Evolutionary conservation across 2,797 vertebrate species (phyloP), one percentile per base, ranked within the genome.

Genomic region (Protonibea diacanthus): DNA sequence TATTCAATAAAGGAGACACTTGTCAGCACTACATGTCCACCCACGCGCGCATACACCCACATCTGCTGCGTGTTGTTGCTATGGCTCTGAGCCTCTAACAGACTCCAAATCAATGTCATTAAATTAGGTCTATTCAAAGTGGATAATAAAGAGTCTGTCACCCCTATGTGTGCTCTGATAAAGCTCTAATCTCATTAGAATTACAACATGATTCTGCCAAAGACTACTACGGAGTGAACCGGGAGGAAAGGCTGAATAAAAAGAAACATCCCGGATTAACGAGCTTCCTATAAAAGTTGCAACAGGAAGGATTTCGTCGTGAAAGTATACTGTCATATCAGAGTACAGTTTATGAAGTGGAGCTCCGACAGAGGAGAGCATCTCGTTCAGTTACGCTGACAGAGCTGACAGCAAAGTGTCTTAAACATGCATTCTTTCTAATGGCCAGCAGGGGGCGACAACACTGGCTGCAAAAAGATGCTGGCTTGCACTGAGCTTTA

Each of bases 91-190:
- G 78, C 76, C 60, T 77, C 78, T 51, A 61, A 82, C 86, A 61
- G 69, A 74, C 82, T 87, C 79, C 78, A 65, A 78, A 91, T 90
- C 83, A 86, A 64, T 87, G 78, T 82, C 84, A 90, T 87, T 89
- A 87, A 89, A 88, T 83, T 51, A 76, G 60, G 44, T 88, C 83
- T 87, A 76, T 86, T 85, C 81, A 76, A 82, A 85, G 84, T 80
- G 74, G 85, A 86, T 90, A 87, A 90, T 90, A 83, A 90, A 90
- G 86, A 84, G 80, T 72, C 76, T 83, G 80, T 86, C 87, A 73
- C 85, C 65, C 33, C 83, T 57, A 63, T 58, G 81, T 80, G 80
- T 77, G 84, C 72, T 78, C 82, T 63, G 59, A 88, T 90, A 78
- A 78, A 81, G 51, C 81, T 80, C 56, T 81, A 72, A 89, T 91